Evolutionary conservation across 2,888 invertebrate species (phyloP), one percentile per base, ranked within the genome.

Genomic region (Protodeltote pygarga): DNA sequence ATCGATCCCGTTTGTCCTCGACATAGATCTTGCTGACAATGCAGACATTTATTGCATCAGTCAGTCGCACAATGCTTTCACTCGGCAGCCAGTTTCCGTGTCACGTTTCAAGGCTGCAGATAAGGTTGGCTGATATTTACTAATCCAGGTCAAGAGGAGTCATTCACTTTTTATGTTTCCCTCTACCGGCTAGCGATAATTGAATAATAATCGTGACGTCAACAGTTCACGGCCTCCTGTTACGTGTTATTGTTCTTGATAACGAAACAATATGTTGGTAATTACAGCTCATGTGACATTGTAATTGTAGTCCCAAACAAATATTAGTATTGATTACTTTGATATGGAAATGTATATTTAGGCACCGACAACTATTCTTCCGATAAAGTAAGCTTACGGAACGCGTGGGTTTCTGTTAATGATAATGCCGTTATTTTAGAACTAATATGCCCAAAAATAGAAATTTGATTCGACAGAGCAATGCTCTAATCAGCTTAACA

Each of bases 51-150:
- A 64, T 80, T 81, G 82, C 83, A 85, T 80, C 84, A 87, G 84
- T 81, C 81, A 84, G 82, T 79, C 80, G 82, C 80, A 78, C 77
- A 84, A 79, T 83, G 89, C 89, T 90, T 90, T 90, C 90, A 84
- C 89, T 82, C 77, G 72, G 65, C 78, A 73, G 77, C 77, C 76
- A 81, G 85, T 86, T 88, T 89, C 88, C 85, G 87, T 86, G 83
- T 89, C 89, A 91, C 89, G 86, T 85, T 86, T 83, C 90, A 89
- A 89, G 89, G 90, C 79, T 87, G 73, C 70, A 81, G 84, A 85
- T 84, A 73, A 84, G 79, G 78, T 78, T 77, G 73, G 77, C 75
- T 81, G 81, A 86, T 88, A 85, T 88, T 85, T 79, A 81, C 79
- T 78, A 79, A 83, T 83, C 79, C 81, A 81, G 85, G 87, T 88